These are phyloP conservation scores for Hartigia nigra DNA, from an alignment of 2,888 invertebrate genomes.

Conservation along the genomic window DNA sequence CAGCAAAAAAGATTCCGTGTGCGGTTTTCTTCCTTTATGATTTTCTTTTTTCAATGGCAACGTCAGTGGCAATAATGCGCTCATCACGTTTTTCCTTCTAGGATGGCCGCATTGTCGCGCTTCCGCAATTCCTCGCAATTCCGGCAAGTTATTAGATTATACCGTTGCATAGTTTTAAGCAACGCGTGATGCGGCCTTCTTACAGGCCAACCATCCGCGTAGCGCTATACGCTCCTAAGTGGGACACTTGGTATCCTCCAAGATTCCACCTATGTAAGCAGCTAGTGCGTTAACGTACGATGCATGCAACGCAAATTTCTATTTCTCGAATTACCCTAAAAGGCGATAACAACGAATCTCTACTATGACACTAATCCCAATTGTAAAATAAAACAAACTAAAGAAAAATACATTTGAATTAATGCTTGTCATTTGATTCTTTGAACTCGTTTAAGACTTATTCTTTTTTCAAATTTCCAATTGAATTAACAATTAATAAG, in stretches of 20 bases:
- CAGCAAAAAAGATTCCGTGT: not conserved
- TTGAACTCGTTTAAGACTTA: not conserved
- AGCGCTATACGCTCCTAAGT: conserved; percentile 53
- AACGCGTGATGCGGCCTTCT: conserved; percentile 38
- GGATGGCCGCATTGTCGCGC: not conserved
- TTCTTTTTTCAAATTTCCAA: not conserved
- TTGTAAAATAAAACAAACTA: not conserved
- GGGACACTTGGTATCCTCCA: conserved; percentile 61
- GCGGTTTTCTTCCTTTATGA: not conserved
- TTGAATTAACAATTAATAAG: not conserved
- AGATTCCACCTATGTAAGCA: conserved; percentile 51
- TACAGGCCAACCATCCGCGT: conserved; percentile 50
- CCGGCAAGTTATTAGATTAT: conserved; percentile 23
- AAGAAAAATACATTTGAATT: not conserved
- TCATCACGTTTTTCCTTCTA: not conserved
- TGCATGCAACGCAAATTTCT: conserved; percentile 54
- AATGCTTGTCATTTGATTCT: not conserved
- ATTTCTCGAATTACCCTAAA: conserved; percentile 55
- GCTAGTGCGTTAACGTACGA: conserved; percentile 22
- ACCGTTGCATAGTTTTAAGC: conserved; percentile 52
- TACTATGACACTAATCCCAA: not conserved
- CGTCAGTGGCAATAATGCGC: not conserved
- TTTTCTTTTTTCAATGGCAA: not conserved
- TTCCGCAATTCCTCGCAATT: not conserved
- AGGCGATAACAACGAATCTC: conserved; percentile 2